A percentile compares a stretch with the other conserved stretches of the same genome.
Conservation (phyloP, 2,888 invertebrate genomes). For the Gari tellinella region DNA sequence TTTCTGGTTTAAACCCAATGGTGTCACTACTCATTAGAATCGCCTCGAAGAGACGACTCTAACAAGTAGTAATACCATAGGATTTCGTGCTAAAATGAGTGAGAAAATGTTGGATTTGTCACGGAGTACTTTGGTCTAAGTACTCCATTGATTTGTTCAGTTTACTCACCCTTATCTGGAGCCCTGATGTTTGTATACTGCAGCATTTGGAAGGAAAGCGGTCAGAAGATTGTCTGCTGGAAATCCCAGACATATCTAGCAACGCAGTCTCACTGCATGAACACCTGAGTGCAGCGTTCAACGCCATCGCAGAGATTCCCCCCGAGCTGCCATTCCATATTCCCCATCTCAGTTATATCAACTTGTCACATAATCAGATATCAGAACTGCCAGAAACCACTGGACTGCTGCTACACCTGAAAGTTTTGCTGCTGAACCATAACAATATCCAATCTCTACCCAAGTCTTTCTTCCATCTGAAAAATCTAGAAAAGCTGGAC, state of each 20-base stretch:
- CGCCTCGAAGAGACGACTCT: too few species aligned
- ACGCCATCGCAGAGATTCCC: constrained; percentile 81
- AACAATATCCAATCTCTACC: constrained; percentile 80
- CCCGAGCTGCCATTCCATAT: constrained; percentile 81
- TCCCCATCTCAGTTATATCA: constrained; percentile 81
- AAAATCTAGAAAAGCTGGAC: constrained; percentile 82
- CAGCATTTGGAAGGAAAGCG: constrained; percentile 82
- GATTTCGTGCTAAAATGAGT: too few species aligned
- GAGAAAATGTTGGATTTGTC: too few species aligned
- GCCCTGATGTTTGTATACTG: constrained; percentile 44
- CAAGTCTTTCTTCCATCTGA: constrained; percentile 76
- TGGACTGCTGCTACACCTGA: constrained; percentile 82
- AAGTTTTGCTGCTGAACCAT: constrained; percentile 77
- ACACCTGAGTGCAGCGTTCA: constrained; percentile 81
- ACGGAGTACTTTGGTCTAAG: not conserved
- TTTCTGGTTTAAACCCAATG: too few species aligned
- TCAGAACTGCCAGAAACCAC: constrained; percentile 81
- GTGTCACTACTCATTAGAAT: too few species aligned
- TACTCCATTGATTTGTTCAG: not conserved
- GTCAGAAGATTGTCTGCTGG: constrained; percentile 77
- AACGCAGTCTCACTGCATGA: constrained; percentile 83
- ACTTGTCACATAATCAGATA: constrained; percentile 82
- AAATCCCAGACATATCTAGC: constrained; percentile 80
- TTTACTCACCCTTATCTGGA: too few species aligned
- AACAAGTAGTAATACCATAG: too few species aligned